Base-by-base conservation (phyloP, 2,113 vertebrate genomes). In the Phoxinus phoxinus region DNA sequence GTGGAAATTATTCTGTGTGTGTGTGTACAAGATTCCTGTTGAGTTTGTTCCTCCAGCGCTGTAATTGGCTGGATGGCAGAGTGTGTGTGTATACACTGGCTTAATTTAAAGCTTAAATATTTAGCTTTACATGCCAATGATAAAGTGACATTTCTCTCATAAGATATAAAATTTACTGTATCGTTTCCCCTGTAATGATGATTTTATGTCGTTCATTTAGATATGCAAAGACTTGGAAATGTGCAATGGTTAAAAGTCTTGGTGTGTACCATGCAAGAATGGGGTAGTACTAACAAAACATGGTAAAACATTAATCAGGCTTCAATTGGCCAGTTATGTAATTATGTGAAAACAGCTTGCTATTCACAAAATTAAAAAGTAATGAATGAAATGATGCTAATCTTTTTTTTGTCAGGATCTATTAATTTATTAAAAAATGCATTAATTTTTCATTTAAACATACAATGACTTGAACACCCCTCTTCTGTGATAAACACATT, bases 41-140 rank as follows among this genome's bases (percentile, higher is more conserved):
- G 53, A 85, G 44, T 27, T 67, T 81, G 15, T 69, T 69, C 61
- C 41, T 51, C 61, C 11, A 35, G 46, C 2, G 30, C 59, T 25
- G 59, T 19, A 44, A 12, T 48, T 76, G 72, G 83, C 72, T 46
- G 83, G 41, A 19, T 21, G 56, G 19, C 56, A 37, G 56, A n/a
- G 23, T 41, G 46, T 78, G 23, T 41, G 46, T 78, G 84, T 85
- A 21, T 69, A 78, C 74, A 77, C 37, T 11, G 23, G 2, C 74
- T 78, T 84, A 84, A 84, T 84, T 85, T 44, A 77, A 65, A 27
- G 11, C 37, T 13, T 67, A 78, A 85, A 85, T 85, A 85, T 85
- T 85, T 85, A 58, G 23, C 32, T 79, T 53, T 56, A 23, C 17
- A 2, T 1, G 8, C 59, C 25, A 53, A 19, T 41, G 44, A 77